These are phyloP conservation scores for Formica exsecta DNA, from an alignment of 1,140 invertebrate species.

Conservation along the genomic window DNA sequence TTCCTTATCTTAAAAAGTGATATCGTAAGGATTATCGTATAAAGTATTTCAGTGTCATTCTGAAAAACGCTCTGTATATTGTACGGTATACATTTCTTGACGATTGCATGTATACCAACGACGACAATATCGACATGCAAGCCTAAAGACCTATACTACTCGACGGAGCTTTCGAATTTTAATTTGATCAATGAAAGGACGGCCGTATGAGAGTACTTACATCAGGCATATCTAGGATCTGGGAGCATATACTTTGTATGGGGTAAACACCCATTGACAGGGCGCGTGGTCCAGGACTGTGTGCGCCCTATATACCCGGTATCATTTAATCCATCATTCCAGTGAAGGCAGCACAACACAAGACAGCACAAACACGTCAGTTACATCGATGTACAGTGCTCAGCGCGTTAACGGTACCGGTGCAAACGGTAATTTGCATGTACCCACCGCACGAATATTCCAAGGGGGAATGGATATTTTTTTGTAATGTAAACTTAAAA, in stretches of 20 bases:
- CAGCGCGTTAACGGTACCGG: conserved; percentile 9
- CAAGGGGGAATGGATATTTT: conserved; percentile 16
- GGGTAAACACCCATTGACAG: conserved; percentile 95
- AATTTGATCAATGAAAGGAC: conserved; percentile 37
- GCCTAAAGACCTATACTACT: conserved; percentile 64
- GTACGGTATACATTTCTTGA: not conserved
- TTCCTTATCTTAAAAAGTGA: conserved; percentile 20
- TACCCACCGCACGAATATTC: conserved; percentile 22
- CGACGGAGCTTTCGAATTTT: conserved; percentile 45
- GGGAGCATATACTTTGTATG: conserved; percentile 94
- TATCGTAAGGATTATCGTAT: conserved; percentile 3
- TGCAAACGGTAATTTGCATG: conserved; percentile 30
- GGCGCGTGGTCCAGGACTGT: conserved; percentile 94
- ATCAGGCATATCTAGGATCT: conserved; percentile 93
- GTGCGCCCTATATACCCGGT: conserved; percentile 90
- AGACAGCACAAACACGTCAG: conserved; percentile 82
- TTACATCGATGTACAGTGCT: conserved; percentile 69
- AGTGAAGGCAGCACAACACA: conserved; percentile 84
- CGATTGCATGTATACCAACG: conserved; percentile 61
- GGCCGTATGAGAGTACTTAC: conserved; percentile 89
- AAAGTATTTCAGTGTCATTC: conserved; percentile 1
- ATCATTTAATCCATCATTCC: conserved; percentile 81
- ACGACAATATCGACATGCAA: conserved; percentile 78
- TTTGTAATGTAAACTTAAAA: conserved; percentile 28
- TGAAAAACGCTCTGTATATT: not conserved